Percentiles rank a stretch among this genome's conserved stretches.
These are phyloP conservation scores for Cyanistes caeruleus DNA, from an alignment of 2,113 vertebrate species.

Conservation along the genomic window DNA sequence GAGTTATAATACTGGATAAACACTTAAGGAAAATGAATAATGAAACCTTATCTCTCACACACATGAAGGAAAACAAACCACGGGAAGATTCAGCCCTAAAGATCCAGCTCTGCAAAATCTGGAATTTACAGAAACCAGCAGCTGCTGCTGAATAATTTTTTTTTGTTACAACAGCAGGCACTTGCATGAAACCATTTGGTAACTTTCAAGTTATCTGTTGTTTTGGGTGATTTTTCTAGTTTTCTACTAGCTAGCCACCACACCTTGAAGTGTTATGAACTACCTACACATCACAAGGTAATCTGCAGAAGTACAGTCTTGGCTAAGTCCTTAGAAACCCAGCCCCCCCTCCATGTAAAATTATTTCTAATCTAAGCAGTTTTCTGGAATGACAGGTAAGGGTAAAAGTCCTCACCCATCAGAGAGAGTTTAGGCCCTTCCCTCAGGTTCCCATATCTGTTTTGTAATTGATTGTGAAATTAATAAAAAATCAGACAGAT, in stretches of 20 bases:
- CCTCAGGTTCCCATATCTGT: rapidly evolving
- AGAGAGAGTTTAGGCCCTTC: background rate
- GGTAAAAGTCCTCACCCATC: background rate
- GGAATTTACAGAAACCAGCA: background rate
- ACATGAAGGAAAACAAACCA: background rate
- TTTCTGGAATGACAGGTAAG: background rate
- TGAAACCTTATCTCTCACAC: background rate
- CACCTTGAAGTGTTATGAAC: background rate
- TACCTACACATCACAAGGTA: background rate
- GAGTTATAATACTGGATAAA: background rate
- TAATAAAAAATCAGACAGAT: background rate
- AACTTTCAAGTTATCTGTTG: background rate
- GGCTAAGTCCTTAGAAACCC: background rate
- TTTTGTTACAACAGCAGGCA: background rate
- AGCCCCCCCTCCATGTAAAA: background rate
- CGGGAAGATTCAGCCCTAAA: background rate
- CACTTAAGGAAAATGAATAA: background rate
- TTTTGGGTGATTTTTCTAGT: background rate
- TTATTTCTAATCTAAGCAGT: background rate
- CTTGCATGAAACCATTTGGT: rapidly evolving
- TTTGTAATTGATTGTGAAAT: background rate
- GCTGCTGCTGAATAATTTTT: background rate
- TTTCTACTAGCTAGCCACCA: background rate
- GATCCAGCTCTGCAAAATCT: background rate
- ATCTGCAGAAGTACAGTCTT: background rate